Base-by-base conservation (phyloP, 2,113 vertebrate genomes). In the Siniperca chuatsi region DNA sequence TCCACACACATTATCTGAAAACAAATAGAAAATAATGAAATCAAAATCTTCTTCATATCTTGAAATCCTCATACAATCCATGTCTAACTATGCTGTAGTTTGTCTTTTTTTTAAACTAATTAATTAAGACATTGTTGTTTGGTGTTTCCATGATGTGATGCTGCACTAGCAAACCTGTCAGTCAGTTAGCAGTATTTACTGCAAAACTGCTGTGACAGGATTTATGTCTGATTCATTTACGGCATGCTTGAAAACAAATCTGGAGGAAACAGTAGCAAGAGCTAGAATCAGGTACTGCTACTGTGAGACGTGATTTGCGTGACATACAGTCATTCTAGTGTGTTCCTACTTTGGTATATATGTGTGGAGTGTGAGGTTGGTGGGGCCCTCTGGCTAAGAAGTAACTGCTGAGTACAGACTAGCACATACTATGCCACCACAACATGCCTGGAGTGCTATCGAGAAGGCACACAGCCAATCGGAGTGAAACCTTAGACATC, bases 401-500 rank as follows among this genome's bases (percentile, higher is more conserved):
- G 62, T 68, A 72, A 78, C 60, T 61, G 66, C 58, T 58, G 81
- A 55, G 44, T 81, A 69, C 55, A 75, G 60, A 81, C 69, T 57
- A 55, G 75, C 44, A 64, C 84, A 75, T 74, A 62, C 46, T 64
- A 78, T n/a, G 52, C 78, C 67, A 64, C 68, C 78, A 60, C 76
- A 71, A 83, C 82, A 86, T 90, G 84, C 87, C 72, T 61, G 65
- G 60, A 77, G 78, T 76, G 83, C 65, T 68, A 65, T 75, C 10
- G 64, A 71, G 70, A 62, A 48, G 83, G 82, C 84, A 61, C 52
- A 8, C 23, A 29, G 79, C 82, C 86, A 87, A 71, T 75, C 80
- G 29, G 74, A 81, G 84, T 78, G 87, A 89, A 91, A 92, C 44
- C 21, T 66, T 78, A 93, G 81, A 87, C 66, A 37, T 80, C 79